These are phyloP conservation scores for Anhinga rufa DNA, from an alignment of 2,113 vertebrate genomes.

Conservation along the genomic window DNA sequence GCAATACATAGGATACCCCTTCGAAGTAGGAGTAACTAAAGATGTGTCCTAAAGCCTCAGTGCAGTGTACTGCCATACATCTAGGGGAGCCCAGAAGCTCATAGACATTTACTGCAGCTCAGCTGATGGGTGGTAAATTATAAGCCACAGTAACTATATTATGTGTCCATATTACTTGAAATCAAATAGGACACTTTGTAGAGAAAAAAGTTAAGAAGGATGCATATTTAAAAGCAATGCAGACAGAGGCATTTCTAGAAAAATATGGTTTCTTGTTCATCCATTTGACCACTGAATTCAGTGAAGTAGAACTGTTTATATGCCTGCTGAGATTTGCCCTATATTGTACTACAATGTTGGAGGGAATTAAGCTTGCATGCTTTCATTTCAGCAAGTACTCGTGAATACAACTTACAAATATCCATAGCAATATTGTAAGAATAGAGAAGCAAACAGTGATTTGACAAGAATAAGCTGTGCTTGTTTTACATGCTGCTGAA, in stretches of 20 bases:
- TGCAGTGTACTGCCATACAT: not conserved
- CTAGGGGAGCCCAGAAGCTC: not conserved
- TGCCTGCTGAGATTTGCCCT: constrained; percentile 1
- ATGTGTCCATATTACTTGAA: not conserved
- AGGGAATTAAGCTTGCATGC: not conserved
- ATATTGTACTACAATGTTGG: not conserved
- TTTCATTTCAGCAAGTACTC: not conserved
- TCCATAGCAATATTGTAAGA: not conserved
- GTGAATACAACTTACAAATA: not conserved
- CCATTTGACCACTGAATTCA: not conserved
- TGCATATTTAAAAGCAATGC: not conserved
- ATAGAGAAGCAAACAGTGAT: not conserved
- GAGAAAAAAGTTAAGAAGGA: not conserved
- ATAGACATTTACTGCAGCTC: not conserved
- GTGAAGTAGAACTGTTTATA: not conserved
- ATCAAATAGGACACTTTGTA: not conserved
- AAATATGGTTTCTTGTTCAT: not conserved
- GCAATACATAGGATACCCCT: not conserved
- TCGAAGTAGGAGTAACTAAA: not conserved
- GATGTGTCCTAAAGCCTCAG: not conserved
- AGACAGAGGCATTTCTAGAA: not conserved
- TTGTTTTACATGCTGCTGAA: accelerated
- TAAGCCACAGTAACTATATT: not conserved
- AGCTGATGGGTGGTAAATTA: not conserved
- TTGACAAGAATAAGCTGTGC: not conserved